phyloP scores from a whole-genome alignment of 2,797 vertebrate genomes.

The Schizothorax lantsangensis region DNA sequence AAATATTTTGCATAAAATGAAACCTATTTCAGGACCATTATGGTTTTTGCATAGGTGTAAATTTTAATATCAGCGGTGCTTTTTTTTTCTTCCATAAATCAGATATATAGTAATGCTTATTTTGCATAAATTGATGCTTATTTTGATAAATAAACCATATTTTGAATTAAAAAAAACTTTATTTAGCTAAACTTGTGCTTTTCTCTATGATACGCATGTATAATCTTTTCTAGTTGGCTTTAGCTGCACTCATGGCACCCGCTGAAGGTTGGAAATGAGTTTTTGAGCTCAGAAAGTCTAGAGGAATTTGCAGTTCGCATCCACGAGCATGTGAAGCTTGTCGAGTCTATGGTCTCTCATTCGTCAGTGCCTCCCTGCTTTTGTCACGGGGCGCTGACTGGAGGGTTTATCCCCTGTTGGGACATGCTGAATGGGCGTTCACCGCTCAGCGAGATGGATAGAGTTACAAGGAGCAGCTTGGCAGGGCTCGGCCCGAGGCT shows the following conservation, averaged over 20 bases:
- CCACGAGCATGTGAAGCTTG: background rate
- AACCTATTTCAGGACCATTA: background rate
- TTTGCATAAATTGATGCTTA: background rate
- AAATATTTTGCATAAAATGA: background rate
- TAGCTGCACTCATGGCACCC: background rate
- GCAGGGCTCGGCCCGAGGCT: slow-evolving; percentile 14
- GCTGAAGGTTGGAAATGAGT: background rate
- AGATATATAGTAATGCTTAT: background rate
- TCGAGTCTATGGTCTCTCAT: slow-evolving; percentile 12
- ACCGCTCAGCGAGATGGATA: slow-evolving; percentile 48
- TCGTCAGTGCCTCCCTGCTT: slow-evolving; percentile 55
- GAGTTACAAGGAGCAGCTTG: slow-evolving; percentile 54
- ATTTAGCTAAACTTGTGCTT: background rate
- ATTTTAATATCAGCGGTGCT: background rate
- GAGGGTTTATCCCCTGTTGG: slow-evolving; percentile 62
- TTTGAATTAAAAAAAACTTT: background rate
- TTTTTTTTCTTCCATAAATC: background rate
- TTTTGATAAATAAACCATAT: background rate
- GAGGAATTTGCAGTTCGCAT: slow-evolving; percentile 9
- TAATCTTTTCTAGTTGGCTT: background rate
- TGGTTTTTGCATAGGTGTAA: background rate
- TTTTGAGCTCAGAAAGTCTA: background rate
- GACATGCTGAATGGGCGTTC: slow-evolving; percentile 53
- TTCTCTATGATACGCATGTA: background rate
- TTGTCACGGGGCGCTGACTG: slow-evolving; percentile 62